A percentile compares a stretch with the other conserved stretches of the same genome.
phyloP scores from a whole-genome alignment of 2,113 vertebrate species.

The Theristicus caerulescens region DNA sequence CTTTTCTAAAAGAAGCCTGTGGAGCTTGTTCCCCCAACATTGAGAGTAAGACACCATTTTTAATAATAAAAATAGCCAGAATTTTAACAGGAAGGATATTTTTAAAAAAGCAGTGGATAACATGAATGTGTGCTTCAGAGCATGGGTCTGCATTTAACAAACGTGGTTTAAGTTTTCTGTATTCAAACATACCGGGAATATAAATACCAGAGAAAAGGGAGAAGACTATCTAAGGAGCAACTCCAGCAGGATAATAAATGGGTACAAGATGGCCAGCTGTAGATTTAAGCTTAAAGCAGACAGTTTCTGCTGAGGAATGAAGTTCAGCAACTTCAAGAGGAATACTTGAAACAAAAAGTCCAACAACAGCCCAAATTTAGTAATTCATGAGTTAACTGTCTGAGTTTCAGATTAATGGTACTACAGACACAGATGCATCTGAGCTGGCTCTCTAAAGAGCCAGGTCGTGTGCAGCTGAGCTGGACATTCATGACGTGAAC shows the following conservation, averaged over 20 bases:
- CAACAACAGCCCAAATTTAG: not conserved
- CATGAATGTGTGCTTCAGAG: not conserved
- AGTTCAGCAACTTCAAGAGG: not conserved
- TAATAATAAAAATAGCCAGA: not conserved
- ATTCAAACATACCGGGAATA: not conserved
- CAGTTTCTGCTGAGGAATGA: not conserved
- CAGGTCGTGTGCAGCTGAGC: not conserved
- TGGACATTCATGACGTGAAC: not conserved
- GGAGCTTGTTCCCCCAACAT: not conserved
- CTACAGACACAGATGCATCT: not conserved
- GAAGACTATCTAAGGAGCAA: not conserved
- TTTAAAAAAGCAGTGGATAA: not conserved
- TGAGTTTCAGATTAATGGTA: not conserved
- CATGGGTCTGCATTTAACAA: not conserved
- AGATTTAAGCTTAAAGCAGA: not conserved
- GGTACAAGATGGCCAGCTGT: not conserved
- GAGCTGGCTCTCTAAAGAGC: not conserved
- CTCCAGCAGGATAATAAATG: not conserved
- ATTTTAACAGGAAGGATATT: not conserved
- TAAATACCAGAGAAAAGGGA: not conserved
- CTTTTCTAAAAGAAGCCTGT: not conserved
- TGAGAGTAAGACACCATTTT: not conserved
- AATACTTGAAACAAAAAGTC: not conserved
- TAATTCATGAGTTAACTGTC: not conserved
- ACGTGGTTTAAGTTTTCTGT: not conserved